Conservation (phyloP, 1,140 invertebrate species). For the Meteorus sp. region DNA sequence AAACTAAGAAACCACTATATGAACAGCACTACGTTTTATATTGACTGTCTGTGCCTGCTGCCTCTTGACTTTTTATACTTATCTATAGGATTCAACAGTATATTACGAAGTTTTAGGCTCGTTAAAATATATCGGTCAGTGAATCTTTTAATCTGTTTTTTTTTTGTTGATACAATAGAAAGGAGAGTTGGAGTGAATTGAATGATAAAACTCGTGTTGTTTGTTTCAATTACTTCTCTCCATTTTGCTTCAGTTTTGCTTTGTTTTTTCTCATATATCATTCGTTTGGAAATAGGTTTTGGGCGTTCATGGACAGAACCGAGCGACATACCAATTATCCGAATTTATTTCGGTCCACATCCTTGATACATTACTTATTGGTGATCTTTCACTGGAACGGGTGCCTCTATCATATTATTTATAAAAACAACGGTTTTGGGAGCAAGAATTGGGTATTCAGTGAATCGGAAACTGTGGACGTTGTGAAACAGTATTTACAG, state of each 20-base stretch:
- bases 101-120: conserved; percentile 92
- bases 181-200: no score
- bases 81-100: conserved; percentile 97
- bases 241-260: no score
- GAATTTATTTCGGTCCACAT: conserved; percentile 92
- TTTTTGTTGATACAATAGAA: neutral
- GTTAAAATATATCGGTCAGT: conserved; percentile 91
- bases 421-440: conserved; percentile 91
- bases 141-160: neutral
- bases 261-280: conserved; percentile 18
- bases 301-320: conserved; percentile 97
- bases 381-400: conserved; percentile 99
- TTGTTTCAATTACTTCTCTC: no score
- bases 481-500: conserved; percentile 93
- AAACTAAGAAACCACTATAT: conserved; percentile 96
- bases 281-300: conserved; percentile 66
- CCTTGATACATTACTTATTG: conserved; percentile 93
- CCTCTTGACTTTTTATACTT: conserved; percentile 98
- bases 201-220: no score
- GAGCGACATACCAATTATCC: conserved; percentile 99
- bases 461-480: conserved; percentile 80
- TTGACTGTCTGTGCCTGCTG: conserved; percentile 95
- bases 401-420: conserved; percentile 94
- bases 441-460: conserved; percentile 89
- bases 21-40: conserved; percentile 98